Evolutionary conservation across 2,113 vertebrate species (phyloP).

Genomic region (Monarcha castaneiventris): DNA sequence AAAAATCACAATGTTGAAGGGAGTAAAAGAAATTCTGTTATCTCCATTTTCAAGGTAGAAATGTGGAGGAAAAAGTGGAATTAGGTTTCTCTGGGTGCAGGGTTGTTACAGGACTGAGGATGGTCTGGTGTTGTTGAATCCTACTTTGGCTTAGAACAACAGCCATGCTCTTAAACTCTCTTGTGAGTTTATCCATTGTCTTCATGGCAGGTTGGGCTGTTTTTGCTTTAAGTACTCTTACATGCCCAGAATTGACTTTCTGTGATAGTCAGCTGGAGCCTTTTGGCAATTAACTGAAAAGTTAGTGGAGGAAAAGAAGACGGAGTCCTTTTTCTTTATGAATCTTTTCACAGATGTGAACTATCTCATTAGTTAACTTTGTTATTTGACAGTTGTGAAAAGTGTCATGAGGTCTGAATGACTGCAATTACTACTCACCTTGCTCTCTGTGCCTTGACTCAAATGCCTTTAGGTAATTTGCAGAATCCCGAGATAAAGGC

Average conservation of each 20-base stretch:
- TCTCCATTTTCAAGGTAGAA: neutral
- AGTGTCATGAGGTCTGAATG: neutral
- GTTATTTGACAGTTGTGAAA: neutral
- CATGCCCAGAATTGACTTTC: neutral
- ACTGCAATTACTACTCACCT: neutral
- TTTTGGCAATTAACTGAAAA: neutral
- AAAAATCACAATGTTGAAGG: neutral
- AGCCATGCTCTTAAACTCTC: neutral
- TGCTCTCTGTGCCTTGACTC: neutral
- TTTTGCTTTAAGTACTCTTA: neutral
- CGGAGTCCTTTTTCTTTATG: neutral
- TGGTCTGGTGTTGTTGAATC: neutral
- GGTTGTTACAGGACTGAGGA: neutral
- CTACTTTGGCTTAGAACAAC: neutral
- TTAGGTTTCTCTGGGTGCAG: neutral
- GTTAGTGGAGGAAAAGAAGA: neutral
- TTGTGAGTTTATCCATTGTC: neutral
- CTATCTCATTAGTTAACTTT: neutral
- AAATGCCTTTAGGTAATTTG: constrained; percentile 25
- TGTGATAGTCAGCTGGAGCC: neutral
- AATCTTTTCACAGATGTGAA: neutral
- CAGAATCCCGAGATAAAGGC: constrained; percentile 7
- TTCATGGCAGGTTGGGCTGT: neutral
- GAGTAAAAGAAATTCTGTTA: neutral
- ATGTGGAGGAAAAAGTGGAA: neutral